Base-by-base conservation (phyloP, 1,140 invertebrate species). In the Zaprionus lachaisei region DNA sequence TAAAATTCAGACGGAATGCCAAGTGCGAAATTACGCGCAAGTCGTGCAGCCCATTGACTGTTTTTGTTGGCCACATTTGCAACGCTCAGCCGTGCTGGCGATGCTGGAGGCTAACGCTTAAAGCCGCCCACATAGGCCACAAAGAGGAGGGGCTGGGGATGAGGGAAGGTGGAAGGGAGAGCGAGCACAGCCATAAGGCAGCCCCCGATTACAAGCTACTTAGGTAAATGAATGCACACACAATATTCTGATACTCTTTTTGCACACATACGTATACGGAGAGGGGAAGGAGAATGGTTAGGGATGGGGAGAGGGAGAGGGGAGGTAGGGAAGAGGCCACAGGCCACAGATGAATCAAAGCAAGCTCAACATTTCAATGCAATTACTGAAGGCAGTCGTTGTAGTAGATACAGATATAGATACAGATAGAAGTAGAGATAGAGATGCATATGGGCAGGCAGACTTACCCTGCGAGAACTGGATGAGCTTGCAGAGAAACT, bases 391-490 rank as follows among this genome's bases (percentile, higher is more conserved):
- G 47, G 47, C 47, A 11, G 20, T 14, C 4, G 47, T 22, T 14
- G 17, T 5, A 3, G 11, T 22, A 51, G 47, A 20, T 51, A 49
- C 47, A 41, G 38, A 4, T 49, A 49, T 14, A 49, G 20, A 51
- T 17, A 49, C 44, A 66, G 3, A 54, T 55, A 55, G 14, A 66
- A 6, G 56, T 55, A 41, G 15, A 57, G 34, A 67, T 49, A 57
- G 20, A 69, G 17, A 63, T 55, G 28, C 51, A n/a, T 2, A 41
- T 49, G n/a, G 7, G 17, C 44, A 5, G 24, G 14, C 3, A 37
- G 44, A 92, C 94, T 95, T 94, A 97, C 96, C 96, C 95, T 97
- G 97, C 60, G 97, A 95, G 92, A 97, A 98, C 1, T 97, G 95
- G 76, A 98, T 97, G 17, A 97, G 92, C 83, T 97, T 96, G 93